Base-by-base conservation (phyloP, 1,140 invertebrate genomes). In the Drosophila mojavensis region DNA sequence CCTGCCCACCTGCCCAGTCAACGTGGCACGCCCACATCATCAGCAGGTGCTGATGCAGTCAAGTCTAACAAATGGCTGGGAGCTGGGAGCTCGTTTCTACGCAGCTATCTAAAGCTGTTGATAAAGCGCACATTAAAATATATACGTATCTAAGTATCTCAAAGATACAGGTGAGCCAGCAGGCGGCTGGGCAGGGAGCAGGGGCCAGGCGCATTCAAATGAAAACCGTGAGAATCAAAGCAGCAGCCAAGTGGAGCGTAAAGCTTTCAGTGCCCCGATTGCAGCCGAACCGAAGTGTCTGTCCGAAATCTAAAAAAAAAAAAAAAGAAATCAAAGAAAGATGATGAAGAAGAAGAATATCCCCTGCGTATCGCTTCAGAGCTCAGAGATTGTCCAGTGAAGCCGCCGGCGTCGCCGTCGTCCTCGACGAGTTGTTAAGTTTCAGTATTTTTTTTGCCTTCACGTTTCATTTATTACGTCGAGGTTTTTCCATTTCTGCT, bases 41-140 rank as follows among this genome's bases (percentile, higher is more conserved):
- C 33, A 66, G 72, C 41, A 61, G 50, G 24, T 39, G 51, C 53
- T 51, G 63, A 76, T 68, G 74, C 61, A 78, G 79, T 59, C 70
- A 75, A 64, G 75, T 78, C 65, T 75, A 70, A 78, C 79, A 74
- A 75, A 78, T 78, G 75, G 77, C 63, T 60, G 47, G 47, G 26
- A 20, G 30, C 28, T 50, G 64, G 39, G 24, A 36, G 43, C 41
- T 41, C 33, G 54, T 39, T 54, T 11, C 50, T 30, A 53, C 56
- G 58, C 51, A 60, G 66, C 75, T 82, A 82, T 78, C 79, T 78
- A 85, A 88, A 85, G 82, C 82, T 85, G 82, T 88, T 86, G 83
- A 85, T 85, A 85, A 85, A 85, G 82, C 82, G 83, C 79, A 86
- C 83, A 85, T 88, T 82, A 86, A 85, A 85, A 85, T 85, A 86